Conservation (phyloP, 2,888 invertebrate genomes). For the Aleiodes alternator region DNA sequence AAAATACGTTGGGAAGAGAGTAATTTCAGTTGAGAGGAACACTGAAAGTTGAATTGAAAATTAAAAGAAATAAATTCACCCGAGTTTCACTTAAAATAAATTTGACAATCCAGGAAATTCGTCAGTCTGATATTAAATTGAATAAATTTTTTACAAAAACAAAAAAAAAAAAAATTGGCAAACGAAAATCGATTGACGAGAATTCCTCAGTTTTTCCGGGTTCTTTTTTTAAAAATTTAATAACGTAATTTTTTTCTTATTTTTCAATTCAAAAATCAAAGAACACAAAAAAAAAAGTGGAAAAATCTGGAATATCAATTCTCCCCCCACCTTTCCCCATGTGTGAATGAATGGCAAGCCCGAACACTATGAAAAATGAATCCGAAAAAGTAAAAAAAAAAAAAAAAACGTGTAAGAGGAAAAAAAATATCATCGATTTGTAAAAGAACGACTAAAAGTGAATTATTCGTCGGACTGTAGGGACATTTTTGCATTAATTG, state of each 20-base stretch:
- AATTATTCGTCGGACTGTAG: slow-evolving; percentile 73
- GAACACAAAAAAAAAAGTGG: slow-evolving; percentile 36
- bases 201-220: not conserved
- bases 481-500: slow-evolving; percentile 74
- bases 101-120: too few relatives aligned
- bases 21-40: slow-evolving; percentile 18
- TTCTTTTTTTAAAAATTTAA: too few relatives aligned
- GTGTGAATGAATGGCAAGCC: slow-evolving; percentile 71
- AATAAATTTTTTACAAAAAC: slow-evolving; percentile 1
- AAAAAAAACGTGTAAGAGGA: slow-evolving; percentile 52
- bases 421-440: slow-evolving; percentile 65
- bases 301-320: slow-evolving; percentile 48
- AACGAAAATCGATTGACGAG: not conserved
- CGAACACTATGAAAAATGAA: slow-evolving; percentile 61
- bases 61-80: not conserved
- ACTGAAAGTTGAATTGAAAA: slow-evolving; percentile 45
- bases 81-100: not conserved
- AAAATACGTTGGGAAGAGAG: slow-evolving; percentile 46
- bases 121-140: not conserved
- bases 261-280: slow-evolving; percentile 2
- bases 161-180: too few relatives aligned
- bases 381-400: slow-evolving; percentile 45
- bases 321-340: slow-evolving; percentile 64
- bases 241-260: slow-evolving; percentile 9
- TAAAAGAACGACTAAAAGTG: slow-evolving; percentile 70